Evolutionary conservation across 2,888 invertebrate genomes (phyloP).

Genomic region (Aradus depressus): DNA sequence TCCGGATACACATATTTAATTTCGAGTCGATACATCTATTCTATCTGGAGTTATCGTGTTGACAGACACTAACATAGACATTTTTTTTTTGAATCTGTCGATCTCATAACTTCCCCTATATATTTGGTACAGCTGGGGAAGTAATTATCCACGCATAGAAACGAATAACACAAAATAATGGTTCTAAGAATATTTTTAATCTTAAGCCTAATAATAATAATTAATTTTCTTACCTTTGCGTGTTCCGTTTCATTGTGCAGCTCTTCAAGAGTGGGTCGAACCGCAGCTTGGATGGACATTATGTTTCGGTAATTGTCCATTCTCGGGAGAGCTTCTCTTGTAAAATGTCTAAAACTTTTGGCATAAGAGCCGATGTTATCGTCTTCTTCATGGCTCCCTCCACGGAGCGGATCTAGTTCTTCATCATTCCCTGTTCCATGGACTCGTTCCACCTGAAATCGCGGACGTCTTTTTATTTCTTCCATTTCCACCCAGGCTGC

Average conservation of each 20-base stretch:
- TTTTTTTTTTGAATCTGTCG: too few relatives aligned
- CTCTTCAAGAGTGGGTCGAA: conserved; percentile 78
- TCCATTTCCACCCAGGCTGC: conserved; percentile 35
- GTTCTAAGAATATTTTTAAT: neutral
- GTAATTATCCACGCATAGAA: too few relatives aligned
- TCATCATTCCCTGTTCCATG: conserved; percentile 39
- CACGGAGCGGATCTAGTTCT: conserved; percentile 32
- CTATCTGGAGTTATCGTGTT: too few relatives aligned
- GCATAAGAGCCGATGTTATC: conserved; percentile 57
- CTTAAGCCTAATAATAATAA: neutral
- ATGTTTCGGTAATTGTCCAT: conserved; percentile 84
- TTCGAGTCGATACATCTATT: too few relatives aligned
- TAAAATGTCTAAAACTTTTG: conserved; percentile 74
- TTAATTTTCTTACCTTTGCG: conserved; percentile 56
- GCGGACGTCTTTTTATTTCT: conserved; percentile 39
- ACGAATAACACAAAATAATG: neutral
- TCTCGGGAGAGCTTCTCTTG: conserved; percentile 73
- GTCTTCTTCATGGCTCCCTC: conserved; percentile 42
- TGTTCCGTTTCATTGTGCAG: conserved; percentile 72
- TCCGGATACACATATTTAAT: too few relatives aligned
- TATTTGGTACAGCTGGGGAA: too few relatives aligned
- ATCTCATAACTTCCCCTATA: too few relatives aligned
- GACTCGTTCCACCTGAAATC: conserved; percentile 51
- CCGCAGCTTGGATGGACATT: conserved; percentile 75
- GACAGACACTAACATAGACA: too few relatives aligned